Base-by-base conservation (phyloP, 2,113 vertebrate genomes). In the Haplochromis vanheusdeni region DNA sequence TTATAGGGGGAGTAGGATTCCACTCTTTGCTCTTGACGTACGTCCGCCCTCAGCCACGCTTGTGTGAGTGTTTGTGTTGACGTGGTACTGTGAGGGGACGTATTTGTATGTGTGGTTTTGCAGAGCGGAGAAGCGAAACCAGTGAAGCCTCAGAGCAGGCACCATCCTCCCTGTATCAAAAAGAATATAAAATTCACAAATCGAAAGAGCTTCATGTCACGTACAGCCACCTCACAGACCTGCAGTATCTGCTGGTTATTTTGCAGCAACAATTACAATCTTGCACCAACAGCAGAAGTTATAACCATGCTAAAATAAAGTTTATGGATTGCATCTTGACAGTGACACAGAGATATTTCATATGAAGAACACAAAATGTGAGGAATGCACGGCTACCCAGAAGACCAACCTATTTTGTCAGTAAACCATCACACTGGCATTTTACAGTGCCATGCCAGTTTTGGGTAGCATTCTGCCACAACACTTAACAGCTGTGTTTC, bases 121-220 rank as follows among this genome's bases (percentile, higher is more conserved):
- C 84, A 68, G 81, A 89, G 92, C 89, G 12, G 79, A 95, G 94
- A 97, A 96, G 89, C 92, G 95, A 96, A 97, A 96, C 95, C 70
- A 80, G 56, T 21, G 52, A 85, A 79, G 89, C 90, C 81, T 86
- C 83, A 87, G 83, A 87, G 85, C 84, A 73, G 56, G 85, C 86
- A 68, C 65, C 54, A 26, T 81, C 81, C 68, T 83, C 40, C 86
- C 62, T 90, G 28, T 86, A 54, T 80, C 79, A 75, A 81, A 83
- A 55, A 87, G 47, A 81, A 62, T 16, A 6, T 52, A 79, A 89
- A 86, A 80, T 81, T 62, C 55, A 75, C 16, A 85, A 81, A 90
- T 55, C 5, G 9, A 90, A 91, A 88, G 42, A 75, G 23, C 65
- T 62, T 16, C 1, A 1, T 79, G 56, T 82, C 83, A 81, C 77